Evolutionary conservation across 64 coral and sea anemone genomes (phyloP), one percentile per base, ranked within the genome.

Genomic region (Catalaphyllia jardinei): DNA sequence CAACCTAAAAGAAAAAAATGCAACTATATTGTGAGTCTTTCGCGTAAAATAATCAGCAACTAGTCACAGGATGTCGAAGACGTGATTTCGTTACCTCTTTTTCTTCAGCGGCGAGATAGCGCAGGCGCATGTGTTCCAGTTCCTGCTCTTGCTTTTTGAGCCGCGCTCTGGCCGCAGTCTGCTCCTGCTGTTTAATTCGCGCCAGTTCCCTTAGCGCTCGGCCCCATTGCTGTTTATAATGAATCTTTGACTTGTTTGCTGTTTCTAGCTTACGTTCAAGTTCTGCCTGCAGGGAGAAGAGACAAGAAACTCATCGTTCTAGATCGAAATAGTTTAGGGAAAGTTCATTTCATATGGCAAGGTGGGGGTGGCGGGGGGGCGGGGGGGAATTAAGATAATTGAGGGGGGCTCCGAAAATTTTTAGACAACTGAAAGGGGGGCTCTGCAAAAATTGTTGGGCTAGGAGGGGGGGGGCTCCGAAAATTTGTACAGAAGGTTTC

Each of bases 171-270:
- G 97, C 97, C 18, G 90, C 88, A 8, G 88, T 85, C 87, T 99
- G 97, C 71, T 99, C 94, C 62, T 93, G 91, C 46, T 99, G 97
- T 86, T 99, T 99, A 29, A 99, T 78, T 89, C 89, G 91, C 0
- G 89, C 97, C 77, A 99, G 87, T 67, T 99, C 93, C 73, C 93
- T 93, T 2, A 99, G 80, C 22, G 97, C 94, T 55, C 91, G 77
- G 27, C 97, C 94, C 97, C 97, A 99, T 28, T 99, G 94, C 64
- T 99, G 97, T 38, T 99, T 99, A 61, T 99, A 99, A 87, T 95
- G 94, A 27, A 99, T 93, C 90, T 98, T 99, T 20, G 97, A 95
- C 33, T 99, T 99, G 83, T 93, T 99, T 18, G 94, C 30, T n/a
- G 87, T 90, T 67, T 99, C 94, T 5, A 95, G 82, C 63, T 95